Percentiles rank a stretch among this genome's conserved stretches.
Evolutionary conservation across 92 coral and sea anemone genomes (phyloP).

Genomic region (Ricordea florida): DNA sequence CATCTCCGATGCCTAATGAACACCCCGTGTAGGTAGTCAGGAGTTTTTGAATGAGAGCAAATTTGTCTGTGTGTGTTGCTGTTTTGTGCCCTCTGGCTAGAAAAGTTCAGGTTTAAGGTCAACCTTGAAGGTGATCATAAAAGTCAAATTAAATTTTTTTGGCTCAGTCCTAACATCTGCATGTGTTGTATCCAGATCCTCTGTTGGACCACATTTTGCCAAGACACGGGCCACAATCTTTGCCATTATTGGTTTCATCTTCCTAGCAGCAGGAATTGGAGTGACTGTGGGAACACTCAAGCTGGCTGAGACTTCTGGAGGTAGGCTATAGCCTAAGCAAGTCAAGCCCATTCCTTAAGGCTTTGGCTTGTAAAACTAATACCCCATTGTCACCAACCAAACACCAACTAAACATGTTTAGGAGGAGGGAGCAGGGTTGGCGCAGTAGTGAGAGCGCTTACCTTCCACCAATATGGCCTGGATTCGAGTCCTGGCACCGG

Average conservation of each 20-base stretch:
- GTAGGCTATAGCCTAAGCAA: conserved; percentile 4
- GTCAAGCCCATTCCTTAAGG: neutral
- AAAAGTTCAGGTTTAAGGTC: neutral
- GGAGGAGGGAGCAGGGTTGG: too few species aligned
- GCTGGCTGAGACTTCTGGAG: conserved; percentile 68
- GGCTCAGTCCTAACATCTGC: too few species aligned
- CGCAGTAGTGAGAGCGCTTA: too few species aligned
- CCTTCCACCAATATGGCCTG: too few species aligned
- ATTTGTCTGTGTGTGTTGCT: neutral
- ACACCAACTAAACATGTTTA: too few species aligned
- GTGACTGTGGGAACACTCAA: conserved; percentile 87
- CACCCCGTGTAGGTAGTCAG: too few species aligned
- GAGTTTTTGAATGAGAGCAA: too few species aligned
- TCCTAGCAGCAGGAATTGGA: conserved; percentile 92
- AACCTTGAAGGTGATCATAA: too few species aligned
- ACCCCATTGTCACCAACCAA: too few species aligned
- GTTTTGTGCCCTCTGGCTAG: neutral
- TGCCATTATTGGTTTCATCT: conserved; percentile 91
- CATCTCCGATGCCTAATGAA: too few species aligned
- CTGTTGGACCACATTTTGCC: conserved; percentile 95
- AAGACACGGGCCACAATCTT: conserved; percentile 89
- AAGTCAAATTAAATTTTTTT: too few species aligned
- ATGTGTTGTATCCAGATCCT: conserved; percentile 66
- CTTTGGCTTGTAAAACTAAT: neutral
- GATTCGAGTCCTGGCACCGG: too few species aligned